Conservation (phyloP, 37 sponge, comb jelly and placozoan genomes). For the Geodia barretti region DNA sequence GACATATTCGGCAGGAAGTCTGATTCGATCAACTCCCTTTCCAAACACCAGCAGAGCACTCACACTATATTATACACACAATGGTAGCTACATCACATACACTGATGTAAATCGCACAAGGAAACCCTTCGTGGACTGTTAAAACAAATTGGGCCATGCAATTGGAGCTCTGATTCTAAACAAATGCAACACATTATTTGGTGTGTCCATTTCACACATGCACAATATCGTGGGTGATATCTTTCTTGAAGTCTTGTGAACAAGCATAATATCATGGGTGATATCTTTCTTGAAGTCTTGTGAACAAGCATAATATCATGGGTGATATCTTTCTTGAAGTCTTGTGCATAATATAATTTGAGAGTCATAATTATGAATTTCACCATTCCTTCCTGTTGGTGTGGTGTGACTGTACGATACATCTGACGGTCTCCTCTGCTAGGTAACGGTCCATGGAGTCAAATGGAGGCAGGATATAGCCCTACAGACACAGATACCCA, state of each 20-base stretch:
- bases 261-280: too few species aligned
- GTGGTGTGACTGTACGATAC: conserved; percentile 57
- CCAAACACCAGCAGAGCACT: conserved; percentile 19
- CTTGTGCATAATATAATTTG: too few species aligned
- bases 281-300: too few species aligned
- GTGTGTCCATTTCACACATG: too few species aligned
- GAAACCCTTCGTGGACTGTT: not conserved
- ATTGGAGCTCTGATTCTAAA: not conserved
- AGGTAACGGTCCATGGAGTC: conserved; percentile 87
- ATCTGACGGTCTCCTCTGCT: conserved; percentile 68
- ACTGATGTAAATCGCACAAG: not conserved
- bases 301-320: too few species aligned
- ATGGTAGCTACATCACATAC: not conserved
- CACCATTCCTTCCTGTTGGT: conserved; percentile 85
- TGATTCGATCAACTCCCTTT: conserved; percentile 19
- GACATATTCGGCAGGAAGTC: conserved; percentile 27
- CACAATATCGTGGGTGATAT: too few species aligned
- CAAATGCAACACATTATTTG: too few species aligned
- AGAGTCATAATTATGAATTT: too few species aligned
- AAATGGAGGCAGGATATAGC: conserved; percentile 54
- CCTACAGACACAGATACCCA: not conserved
- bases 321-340: too few species aligned
- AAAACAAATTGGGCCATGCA: not conserved
- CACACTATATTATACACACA: conserved; percentile 34
- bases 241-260: too few species aligned